Evolutionary conservation across 2,113 vertebrate genomes (phyloP).

Genomic region (Pelecanus crispus): DNA sequence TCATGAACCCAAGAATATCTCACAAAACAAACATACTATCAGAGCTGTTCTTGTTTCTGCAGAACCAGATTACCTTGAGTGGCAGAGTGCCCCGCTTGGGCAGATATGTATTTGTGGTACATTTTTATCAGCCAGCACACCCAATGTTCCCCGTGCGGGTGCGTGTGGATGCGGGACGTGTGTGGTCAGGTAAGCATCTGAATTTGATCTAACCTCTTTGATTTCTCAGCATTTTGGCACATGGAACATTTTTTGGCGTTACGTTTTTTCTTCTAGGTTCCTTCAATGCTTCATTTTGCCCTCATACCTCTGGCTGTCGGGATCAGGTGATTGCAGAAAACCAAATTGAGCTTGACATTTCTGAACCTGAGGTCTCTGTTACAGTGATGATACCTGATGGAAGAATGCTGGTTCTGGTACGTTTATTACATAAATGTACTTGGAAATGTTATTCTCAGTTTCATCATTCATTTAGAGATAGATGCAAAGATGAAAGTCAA

Average conservation of each 20-base stretch:
- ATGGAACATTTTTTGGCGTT: background rate
- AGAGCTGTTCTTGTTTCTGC: slow-evolving; percentile 18
- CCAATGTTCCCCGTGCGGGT: slow-evolving; percentile 78
- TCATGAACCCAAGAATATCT: background rate
- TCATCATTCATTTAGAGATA: background rate
- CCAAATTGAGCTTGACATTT: slow-evolving; percentile 78
- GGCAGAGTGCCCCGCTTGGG: slow-evolving; percentile 71
- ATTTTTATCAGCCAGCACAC: slow-evolving; percentile 82
- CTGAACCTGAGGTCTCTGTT: slow-evolving; percentile 68
- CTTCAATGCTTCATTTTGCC: slow-evolving; percentile 86
- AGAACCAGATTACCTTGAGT: slow-evolving; percentile 82
- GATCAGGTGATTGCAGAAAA: slow-evolving; percentile 75
- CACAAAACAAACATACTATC: background rate
- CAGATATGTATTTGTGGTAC: slow-evolving; percentile 78
- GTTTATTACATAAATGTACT: slow-evolving; percentile 17
- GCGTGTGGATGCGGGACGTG: slow-evolving; percentile 65
- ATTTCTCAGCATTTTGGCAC: background rate
- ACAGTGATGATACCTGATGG: slow-evolving; percentile 78
- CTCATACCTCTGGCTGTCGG: slow-evolving; percentile 83
- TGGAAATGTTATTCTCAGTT: background rate
- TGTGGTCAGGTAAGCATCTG: slow-evolving; percentile 77
- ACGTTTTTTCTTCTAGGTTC: slow-evolving; percentile 65
- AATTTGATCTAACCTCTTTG: background rate
- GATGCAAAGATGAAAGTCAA: background rate
- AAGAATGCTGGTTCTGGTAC: slow-evolving; percentile 82